Percentiles rank a stretch among this genome's conserved stretches.
Evolutionary conservation across 35 echinoderm and acorn worm genomes (phyloP).

Genomic region (Amphiura filiformis): DNA sequence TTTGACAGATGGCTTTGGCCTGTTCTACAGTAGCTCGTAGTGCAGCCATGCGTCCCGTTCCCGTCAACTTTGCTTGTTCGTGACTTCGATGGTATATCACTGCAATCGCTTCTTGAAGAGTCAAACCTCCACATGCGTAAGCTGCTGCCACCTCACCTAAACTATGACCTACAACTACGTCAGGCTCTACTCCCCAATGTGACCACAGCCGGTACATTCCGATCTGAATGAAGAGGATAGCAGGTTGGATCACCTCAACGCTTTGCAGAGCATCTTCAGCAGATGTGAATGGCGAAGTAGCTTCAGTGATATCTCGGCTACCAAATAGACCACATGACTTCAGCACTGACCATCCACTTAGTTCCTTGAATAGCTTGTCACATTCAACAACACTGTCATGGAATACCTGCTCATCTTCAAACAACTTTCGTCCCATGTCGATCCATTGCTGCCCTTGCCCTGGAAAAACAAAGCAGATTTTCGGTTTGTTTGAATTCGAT

Average conservation of each 20-base stretch:
- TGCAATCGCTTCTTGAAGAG: constrained; percentile 67
- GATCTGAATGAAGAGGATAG: constrained; percentile 81
- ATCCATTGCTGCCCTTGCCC: constrained; percentile 93
- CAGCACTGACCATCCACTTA: constrained; percentile 89
- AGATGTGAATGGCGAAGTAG: neutral
- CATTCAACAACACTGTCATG: constrained; percentile 57
- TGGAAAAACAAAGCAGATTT: constrained; percentile 89
- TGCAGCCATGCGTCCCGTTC: constrained; percentile 89
- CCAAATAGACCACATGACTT: constrained; percentile 16
- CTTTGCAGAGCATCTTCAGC: constrained; percentile 40
- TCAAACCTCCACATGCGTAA: constrained; percentile 85
- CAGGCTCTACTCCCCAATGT: constrained; percentile 78
- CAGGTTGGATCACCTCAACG: constrained; percentile 80
- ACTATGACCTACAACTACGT: constrained; percentile 83
- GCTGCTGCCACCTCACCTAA: constrained; percentile 91
- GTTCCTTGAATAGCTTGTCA: constrained; percentile 67
- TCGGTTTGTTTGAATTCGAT: constrained; percentile 32
- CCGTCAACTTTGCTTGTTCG: constrained; percentile 78
- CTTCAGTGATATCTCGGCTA: neutral
- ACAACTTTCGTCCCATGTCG: constrained; percentile 90
- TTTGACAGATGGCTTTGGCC: constrained; percentile 59
- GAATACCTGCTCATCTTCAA: constrained; percentile 71
- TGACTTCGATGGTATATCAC: constrained; percentile 85
- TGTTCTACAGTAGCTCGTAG: constrained; percentile 67
- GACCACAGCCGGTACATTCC: constrained; percentile 56